These are phyloP conservation scores for Ashinkailepas kermadecensis DNA, from an alignment of 2,888 invertebrate genomes.

Conservation along the genomic window DNA sequence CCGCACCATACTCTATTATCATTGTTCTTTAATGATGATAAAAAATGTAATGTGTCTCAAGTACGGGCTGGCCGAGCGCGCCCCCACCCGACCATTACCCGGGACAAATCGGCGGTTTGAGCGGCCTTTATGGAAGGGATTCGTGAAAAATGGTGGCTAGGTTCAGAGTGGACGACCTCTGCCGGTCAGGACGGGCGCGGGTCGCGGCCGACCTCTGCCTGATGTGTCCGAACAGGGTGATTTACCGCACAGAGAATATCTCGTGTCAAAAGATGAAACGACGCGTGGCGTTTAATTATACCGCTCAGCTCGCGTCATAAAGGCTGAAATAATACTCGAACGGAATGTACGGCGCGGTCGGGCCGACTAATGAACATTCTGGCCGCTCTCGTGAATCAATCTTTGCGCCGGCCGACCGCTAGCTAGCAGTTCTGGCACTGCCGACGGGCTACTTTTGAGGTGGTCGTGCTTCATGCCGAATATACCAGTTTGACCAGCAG, in stretches of 20 bases:
- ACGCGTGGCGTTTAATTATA: constrained; percentile 9
- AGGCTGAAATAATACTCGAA: constrained; percentile 11
- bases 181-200: neutral
- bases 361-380: neutral
- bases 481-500: no score
- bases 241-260: neutral
- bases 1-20: neutral
- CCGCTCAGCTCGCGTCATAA: neutral
- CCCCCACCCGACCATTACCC: neutral
- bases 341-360: neutral
- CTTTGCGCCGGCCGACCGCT: neutral
- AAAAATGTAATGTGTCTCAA: constrained; percentile 19
- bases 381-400: neutral
- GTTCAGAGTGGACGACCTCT: neutral
- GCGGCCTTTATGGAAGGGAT: constrained; percentile 10
- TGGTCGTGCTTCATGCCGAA: no score
- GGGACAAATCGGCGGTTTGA: constrained; percentile 1
- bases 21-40: constrained; percentile 19
- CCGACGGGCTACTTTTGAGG: no score
- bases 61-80: neutral
- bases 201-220: neutral
- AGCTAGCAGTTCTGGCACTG: no score
- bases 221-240: neutral
- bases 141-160: constrained; percentile 7
- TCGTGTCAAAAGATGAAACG: constrained; percentile 8